Base-by-base conservation (phyloP, 2,113 vertebrate species). In the Romanogobio albipinnatus region DNA sequence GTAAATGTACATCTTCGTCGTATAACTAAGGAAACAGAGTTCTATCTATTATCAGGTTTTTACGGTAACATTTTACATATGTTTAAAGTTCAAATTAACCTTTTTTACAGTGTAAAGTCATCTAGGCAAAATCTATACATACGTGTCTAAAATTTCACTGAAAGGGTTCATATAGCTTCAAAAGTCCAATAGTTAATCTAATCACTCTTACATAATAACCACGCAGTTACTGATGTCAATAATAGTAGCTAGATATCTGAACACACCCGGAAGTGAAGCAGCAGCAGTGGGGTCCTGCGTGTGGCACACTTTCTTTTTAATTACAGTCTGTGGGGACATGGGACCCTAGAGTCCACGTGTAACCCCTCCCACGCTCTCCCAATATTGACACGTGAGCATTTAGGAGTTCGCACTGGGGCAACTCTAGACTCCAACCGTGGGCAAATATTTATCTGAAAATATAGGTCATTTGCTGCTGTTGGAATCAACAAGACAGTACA, bases 301-400 rank as follows among this genome's bases (percentile, higher is more conserved):
- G 45, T 51, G 49, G 45, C 74, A 26, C n/a, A 76, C 29, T 78
- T 58, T 78, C 11, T 13, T 53, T 58, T n/a, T 51, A 56, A 76
- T 33, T 58, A 33, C 49, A 58, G 51, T 15, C 0, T 79, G 22
- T 10, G 29, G 45, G 45, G 45, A 47, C 61, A 81, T 17, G 51
- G 49, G 81, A 81, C 75, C 29, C 79, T 15, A 71, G 56, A 29
- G 81, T 71, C 81, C 84, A 87, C 86, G 88, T 87, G 88, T 89
- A 86, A 84, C 81, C 86, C 76, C 88, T 83, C 88, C 88, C 86
- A 83, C 86, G 43, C 15, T 70, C 39, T 22, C 47, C 51, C 51
- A 81, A 81, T 76, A 70, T 58, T 39, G 86, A 86, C 86, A 89
- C 88, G 88, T 87, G 88, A 84, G 70, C 86, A 86, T 53, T 77